Conservation (phyloP, 2,113 vertebrate genomes). For the Heterocephalus glaber region DNA sequence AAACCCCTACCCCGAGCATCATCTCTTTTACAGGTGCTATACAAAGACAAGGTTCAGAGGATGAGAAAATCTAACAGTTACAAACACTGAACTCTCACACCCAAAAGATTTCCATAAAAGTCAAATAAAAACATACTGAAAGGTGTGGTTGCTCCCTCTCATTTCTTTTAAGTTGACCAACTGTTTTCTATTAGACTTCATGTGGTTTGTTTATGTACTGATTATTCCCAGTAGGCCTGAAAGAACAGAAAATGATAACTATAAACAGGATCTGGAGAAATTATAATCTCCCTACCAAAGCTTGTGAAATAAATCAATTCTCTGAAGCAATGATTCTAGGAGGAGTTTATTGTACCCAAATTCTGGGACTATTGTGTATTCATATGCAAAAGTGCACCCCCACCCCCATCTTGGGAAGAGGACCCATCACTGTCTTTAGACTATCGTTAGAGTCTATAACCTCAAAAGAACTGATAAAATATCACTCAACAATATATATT, state of each 20-base stretch:
- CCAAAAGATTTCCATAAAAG: slow-evolving; percentile 57
- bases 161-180: slow-evolving; percentile 22
- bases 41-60: slow-evolving; percentile 58
- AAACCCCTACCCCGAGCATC: background rate
- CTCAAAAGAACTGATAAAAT: background rate
- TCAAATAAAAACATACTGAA: slow-evolving; percentile 46
- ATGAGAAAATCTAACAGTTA: slow-evolving; percentile 22
- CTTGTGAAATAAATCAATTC: background rate
- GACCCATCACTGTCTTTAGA: background rate
- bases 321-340: background rate
- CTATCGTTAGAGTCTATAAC: background rate
- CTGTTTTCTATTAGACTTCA: background rate
- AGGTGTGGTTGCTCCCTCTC: background rate
- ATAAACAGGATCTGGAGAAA: background rate
- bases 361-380: background rate
- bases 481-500: background rate
- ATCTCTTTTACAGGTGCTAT: slow-evolving; percentile 12
- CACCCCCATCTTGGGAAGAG: fast-evolving
- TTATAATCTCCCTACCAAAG: background rate
- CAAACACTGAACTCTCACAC: slow-evolving; percentile 54
- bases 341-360: background rate
- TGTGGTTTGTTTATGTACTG: background rate
- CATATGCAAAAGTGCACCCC: no score
- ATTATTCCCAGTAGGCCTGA: background rate
- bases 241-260: background rate